Evolutionary conservation across 2,888 invertebrate genomes (phyloP).

Genomic region (Nemotelus pantherinus): DNA sequence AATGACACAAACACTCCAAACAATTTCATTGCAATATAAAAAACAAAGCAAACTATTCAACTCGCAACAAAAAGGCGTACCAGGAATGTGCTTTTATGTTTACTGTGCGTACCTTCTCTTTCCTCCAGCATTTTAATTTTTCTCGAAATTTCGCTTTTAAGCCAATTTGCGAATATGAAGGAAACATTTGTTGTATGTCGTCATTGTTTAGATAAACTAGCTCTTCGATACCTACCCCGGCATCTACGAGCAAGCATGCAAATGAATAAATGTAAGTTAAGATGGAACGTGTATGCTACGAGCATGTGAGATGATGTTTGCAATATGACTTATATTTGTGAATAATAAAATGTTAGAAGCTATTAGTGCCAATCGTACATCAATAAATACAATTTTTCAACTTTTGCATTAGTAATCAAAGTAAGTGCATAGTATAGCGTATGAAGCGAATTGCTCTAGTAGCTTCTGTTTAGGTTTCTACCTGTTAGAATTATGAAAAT

Average conservation of each 20-base stretch:
- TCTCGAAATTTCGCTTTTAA: not conserved
- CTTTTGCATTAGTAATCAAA: not conserved
- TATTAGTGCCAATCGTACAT: too few species aligned
- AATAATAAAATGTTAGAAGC: too few species aligned
- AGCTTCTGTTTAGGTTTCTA: not conserved
- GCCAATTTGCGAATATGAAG: not conserved
- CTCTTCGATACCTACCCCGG: not conserved
- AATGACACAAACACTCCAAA: too few species aligned
- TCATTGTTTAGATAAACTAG: not conserved
- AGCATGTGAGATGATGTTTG: too few species aligned
- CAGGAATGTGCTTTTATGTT: too few species aligned
- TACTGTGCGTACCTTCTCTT: not conserved
- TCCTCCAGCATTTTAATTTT: slow-evolving; percentile 1
- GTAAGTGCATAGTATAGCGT: not conserved
- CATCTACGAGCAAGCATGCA: not conserved
- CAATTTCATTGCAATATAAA: too few species aligned
- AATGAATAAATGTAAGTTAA: too few species aligned
- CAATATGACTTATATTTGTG: too few species aligned
- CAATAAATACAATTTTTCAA: too few species aligned
- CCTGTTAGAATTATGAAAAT: not conserved
- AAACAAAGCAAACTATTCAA: too few species aligned
- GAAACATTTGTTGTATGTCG: not conserved
- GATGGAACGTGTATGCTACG: too few species aligned
- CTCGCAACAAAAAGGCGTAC: too few species aligned
- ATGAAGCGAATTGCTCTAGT: not conserved